Percentiles rank a stretch among this genome's conserved stretches.
Evolutionary conservation across 2,888 invertebrate species (phyloP).

Genomic region (Allolobophora icterica): DNA sequence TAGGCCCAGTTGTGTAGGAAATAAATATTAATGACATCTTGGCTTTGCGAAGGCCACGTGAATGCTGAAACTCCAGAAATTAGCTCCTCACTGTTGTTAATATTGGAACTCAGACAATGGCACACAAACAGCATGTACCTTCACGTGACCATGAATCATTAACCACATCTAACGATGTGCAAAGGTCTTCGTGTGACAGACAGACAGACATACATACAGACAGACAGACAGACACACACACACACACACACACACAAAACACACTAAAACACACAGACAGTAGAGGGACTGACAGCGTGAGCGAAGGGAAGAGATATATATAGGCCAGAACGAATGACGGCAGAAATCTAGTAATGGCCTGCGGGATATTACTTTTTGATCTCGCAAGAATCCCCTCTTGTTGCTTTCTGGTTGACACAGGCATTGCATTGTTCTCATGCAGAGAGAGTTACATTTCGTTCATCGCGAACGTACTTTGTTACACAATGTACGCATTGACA

Average conservation of each 20-base stretch:
- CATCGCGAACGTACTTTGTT: too few relatives aligned
- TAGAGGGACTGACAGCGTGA: background rate
- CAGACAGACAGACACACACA: background rate
- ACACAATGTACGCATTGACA: background rate
- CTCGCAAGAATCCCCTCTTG: background rate
- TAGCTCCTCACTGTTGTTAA: background rate
- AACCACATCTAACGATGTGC: background rate
- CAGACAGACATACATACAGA: background rate
- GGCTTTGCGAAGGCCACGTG: background rate
- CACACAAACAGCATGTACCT: background rate
- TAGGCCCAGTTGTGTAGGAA: background rate
- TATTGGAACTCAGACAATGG: background rate
- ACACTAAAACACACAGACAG: background rate
- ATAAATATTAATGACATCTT: background rate
- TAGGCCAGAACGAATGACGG: too few relatives aligned
- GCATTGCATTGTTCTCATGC: too few relatives aligned
- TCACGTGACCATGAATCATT: background rate
- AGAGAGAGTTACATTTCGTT: too few relatives aligned
- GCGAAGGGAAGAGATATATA: too few relatives aligned
- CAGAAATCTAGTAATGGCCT: too few relatives aligned
- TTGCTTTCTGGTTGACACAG: too few relatives aligned
- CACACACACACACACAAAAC: background rate
- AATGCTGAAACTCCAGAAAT: background rate
- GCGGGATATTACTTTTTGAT: background rate
- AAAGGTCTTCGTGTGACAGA: background rate